A percentile compares a stretch with the other conserved stretches of the same genome.
Conservation (phyloP, 2,797 vertebrate species). For the Rhinophrynus dorsalis region DNA sequence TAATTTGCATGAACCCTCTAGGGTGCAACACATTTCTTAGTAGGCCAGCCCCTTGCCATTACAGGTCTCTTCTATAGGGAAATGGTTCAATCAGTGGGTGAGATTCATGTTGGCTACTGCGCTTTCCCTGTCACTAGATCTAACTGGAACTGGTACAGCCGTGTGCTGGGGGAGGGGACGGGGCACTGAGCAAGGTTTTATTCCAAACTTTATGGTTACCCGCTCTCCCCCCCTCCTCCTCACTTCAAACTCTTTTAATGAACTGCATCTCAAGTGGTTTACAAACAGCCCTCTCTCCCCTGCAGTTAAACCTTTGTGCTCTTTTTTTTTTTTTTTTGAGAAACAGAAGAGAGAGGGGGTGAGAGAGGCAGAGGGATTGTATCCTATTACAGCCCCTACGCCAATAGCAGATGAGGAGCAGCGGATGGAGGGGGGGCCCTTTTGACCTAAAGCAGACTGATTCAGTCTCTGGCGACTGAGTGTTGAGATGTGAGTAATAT, state of each 20-base stretch:
- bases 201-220: conserved; percentile 16
- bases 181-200: not conserved
- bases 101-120: too few species aligned
- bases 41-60: too few species aligned
- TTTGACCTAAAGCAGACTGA: conserved; percentile 40
- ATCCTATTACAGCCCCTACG: conserved; percentile 29
- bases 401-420: conserved; percentile 29
- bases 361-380: not conserved
- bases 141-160: not conserved
- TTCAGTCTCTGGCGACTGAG: conserved; percentile 34
- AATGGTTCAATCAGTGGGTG: too few species aligned
- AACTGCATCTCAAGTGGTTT: conserved; percentile 46
- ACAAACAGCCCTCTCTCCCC: conserved; percentile 39
- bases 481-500: conserved; percentile 40
- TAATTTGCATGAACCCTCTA: too few species aligned
- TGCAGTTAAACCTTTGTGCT: conserved; percentile 44
- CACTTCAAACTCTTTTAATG: conserved; percentile 24
- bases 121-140: too few species aligned
- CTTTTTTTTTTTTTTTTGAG: conserved; percentile 17
- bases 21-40: too few species aligned
- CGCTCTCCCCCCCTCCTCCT: not conserved
- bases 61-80: too few species aligned
- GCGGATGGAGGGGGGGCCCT: conserved; percentile 20
- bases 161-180: conserved; percentile 10
- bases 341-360: conserved; percentile 8